Base-by-base conservation (phyloP, 1,140 invertebrate species). In the Megalopta genalis region DNA sequence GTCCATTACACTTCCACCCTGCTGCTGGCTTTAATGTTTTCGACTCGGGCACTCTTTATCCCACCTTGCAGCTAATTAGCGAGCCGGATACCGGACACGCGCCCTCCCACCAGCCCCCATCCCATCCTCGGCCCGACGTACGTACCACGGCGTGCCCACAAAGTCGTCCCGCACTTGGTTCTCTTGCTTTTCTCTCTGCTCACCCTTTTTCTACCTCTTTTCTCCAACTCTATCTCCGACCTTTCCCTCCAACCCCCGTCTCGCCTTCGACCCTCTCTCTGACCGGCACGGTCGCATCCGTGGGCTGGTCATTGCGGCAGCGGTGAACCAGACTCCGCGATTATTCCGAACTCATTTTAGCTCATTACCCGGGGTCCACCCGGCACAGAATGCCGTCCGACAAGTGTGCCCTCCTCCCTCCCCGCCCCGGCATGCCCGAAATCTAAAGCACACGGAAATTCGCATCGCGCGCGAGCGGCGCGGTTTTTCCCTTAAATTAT, bases 261-360 rank as follows among this genome's bases (percentile, higher is more conserved):
- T 32, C 62, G 39, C 21, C 54, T 62, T 71, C 60, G 14, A 27
- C 60, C 14, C 66, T 46, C 66, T 59, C 23, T 46, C 69, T 32
- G 32, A 4, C 32, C 32, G 32, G 32, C 32, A 32, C 32, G 69
- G 84, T 78, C 80, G 80, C 82, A 73, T 81, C 83, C 84, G 49
- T 52, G 42, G 42, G 9, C 82, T 82, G 69, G 83, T 67, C 85
- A 67, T 77, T 66, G 83, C 81, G 77, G 64, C 84, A 37, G 37
- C 81, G 71, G 69, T 81, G 23, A 57, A 57, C 76, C 68, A 65
- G 86, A 77, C 86, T 87, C 74, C 84, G 84, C 88, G 85, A 90
- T 90, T 90, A 90, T 88, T 90, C 84, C 81, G 88, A 89, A 90
- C 89, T 90, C 88, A 88, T 88, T 90, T 88, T 86, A 89, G 86